A percentile compares a stretch with the other conserved stretches of the same genome.
Evolutionary conservation across 2,888 invertebrate genomes (phyloP).

Genomic region (Eristalis tenax): DNA sequence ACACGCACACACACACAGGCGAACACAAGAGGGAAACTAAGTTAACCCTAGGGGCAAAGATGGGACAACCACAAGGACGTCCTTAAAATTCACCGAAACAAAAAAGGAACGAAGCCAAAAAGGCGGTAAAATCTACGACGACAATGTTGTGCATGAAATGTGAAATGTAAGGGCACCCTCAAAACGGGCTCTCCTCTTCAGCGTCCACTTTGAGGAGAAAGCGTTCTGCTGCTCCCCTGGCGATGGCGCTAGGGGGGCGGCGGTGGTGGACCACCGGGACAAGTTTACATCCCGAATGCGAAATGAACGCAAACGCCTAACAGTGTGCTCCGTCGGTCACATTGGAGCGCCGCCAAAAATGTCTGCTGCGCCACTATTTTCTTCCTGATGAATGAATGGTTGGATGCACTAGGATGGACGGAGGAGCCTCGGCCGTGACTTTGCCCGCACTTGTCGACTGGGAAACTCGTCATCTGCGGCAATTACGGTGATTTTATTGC

Average conservation of each 20-base stretch:
- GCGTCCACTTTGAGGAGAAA: not conserved
- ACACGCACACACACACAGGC: not conserved
- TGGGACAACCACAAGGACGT: slow-evolving; percentile 30
- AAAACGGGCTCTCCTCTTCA: slow-evolving; percentile 1
- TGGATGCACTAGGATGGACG: not conserved
- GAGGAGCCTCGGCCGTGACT: slow-evolving; percentile 11
- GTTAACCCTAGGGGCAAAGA: slow-evolving; percentile 23
- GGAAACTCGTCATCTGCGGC: slow-evolving; percentile 20
- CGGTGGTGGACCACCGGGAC: no score
- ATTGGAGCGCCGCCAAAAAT: slow-evolving; percentile 52
- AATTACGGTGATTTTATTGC: slow-evolving; percentile 61
- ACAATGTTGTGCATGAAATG: slow-evolving; percentile 23
- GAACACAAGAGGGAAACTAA: not conserved
- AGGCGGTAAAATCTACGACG: slow-evolving; percentile 23
- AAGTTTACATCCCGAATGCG: slow-evolving; percentile 62
- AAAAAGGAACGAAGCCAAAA: not conserved
- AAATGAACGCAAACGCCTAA: slow-evolving; percentile 51
- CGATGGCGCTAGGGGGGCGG: no score
- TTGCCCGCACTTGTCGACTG: slow-evolving; percentile 16
- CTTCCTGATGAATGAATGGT: not conserved
- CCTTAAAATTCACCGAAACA: slow-evolving; percentile 22
- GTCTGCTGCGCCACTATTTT: slow-evolving; percentile 15
- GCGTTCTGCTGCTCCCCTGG: slow-evolving; percentile 16
- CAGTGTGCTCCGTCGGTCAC: slow-evolving; percentile 18
- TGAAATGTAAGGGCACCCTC: slow-evolving; percentile 19